Evolutionary conservation across 37 sponge, comb jelly and placozoan genomes (phyloP).

Genomic region (Halisarca cf. caerulea): DNA sequence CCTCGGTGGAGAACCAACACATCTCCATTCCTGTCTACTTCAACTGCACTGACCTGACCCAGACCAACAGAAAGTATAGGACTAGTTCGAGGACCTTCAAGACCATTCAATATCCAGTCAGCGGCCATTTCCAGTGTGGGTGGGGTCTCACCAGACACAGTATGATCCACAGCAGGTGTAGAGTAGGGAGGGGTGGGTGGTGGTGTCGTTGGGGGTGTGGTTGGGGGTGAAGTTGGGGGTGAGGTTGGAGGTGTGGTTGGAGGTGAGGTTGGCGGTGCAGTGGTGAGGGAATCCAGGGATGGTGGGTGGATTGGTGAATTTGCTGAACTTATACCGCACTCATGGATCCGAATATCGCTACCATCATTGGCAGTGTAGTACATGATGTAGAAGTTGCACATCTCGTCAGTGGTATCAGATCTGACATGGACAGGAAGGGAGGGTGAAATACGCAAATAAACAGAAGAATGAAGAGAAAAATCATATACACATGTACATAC

Average conservation of each 20-base stretch:
- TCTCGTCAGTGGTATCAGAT: constrained; percentile 76
- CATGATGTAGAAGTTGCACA: constrained; percentile 99
- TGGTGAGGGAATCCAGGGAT: too few species aligned
- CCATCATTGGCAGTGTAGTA: constrained; percentile 66
- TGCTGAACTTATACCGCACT: neutral
- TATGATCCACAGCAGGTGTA: neutral
- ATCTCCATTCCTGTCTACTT: constrained; percentile 37
- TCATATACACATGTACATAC: too few species aligned
- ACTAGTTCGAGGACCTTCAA: neutral
- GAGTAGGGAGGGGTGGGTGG: too few species aligned
- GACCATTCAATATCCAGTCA: constrained; percentile 19
- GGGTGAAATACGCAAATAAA: too few species aligned
- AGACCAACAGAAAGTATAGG: constrained; percentile 21
- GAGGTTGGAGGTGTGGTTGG: neutral
- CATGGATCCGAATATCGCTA: neutral
- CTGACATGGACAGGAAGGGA: too few species aligned
- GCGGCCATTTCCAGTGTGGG: neutral
- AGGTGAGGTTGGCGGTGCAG: neutral
- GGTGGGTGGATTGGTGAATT: too few species aligned
- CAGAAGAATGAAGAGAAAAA: too few species aligned
- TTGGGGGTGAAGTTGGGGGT: neutral
- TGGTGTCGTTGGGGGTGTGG: too few species aligned
- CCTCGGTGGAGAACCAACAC: constrained; percentile 75
- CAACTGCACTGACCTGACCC: constrained; percentile 78
- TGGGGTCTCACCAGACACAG: constrained; percentile 8